These are phyloP conservation scores for Saccopteryx bilineata DNA, from an alignment of 2,113 vertebrate species.

Conservation along the genomic window DNA sequence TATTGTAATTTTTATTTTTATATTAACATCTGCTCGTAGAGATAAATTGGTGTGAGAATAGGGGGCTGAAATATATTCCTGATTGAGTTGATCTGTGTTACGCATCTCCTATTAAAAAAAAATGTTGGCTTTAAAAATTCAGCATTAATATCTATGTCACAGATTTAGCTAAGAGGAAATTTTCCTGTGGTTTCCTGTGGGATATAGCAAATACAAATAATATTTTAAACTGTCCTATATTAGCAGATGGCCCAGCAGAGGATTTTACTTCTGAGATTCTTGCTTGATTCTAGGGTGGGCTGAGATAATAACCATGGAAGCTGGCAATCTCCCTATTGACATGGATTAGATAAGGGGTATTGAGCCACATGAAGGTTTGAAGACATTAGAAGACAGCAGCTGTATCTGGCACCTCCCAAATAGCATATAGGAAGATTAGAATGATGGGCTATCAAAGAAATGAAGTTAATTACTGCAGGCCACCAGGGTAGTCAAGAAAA, in stretches of 20 bases:
- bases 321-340: conserved; percentile 52
- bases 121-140: conserved; percentile 68
- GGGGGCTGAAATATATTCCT: neutral
- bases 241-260: conserved; percentile 67
- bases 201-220: conserved; percentile 67
- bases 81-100: conserved; percentile 47
- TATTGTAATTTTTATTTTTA: conserved; percentile 53
- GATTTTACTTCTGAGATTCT: conserved; percentile 60
- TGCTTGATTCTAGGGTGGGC: conserved; percentile 14
- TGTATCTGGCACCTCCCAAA: conserved; percentile 58
- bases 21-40: conserved; percentile 48
- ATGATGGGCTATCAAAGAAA: conserved; percentile 32
- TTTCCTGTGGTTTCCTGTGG: conserved; percentile 12
- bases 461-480: conserved; percentile 34
- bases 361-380: neutral
- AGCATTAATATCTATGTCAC: conserved; percentile 69
- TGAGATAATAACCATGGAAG: conserved; percentile 67
- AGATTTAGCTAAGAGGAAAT: conserved; percentile 73
- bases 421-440: conserved; percentile 56
- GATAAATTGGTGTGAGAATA: neutral
- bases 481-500: neutral
- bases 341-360: neutral
- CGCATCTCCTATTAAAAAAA: conserved; percentile 38
- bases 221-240: conserved; percentile 68
- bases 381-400: neutral